Evolutionary conservation across 2,113 vertebrate genomes (phyloP).

Genomic region (Coptodon rendalli): DNA sequence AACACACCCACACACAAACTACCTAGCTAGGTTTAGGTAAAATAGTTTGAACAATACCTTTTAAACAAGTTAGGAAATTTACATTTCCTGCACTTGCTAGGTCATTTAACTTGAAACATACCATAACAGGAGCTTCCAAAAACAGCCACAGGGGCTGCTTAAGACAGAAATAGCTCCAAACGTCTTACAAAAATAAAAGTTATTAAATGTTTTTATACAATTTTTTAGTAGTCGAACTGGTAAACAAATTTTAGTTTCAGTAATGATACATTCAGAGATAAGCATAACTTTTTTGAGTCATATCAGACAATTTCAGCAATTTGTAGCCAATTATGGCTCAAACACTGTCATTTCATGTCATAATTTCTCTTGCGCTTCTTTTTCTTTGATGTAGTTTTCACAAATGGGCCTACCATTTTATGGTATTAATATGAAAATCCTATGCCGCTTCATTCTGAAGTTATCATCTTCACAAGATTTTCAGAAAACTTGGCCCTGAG

Average conservation of each 20-base stretch:
- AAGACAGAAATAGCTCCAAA: neutral
- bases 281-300: neutral
- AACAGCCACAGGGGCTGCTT: neutral
- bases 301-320: neutral
- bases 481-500: neutral
- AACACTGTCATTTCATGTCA: neutral
- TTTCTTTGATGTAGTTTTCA: neutral
- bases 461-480: neutral
- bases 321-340: neutral
- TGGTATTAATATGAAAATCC: neutral
- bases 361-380: neutral
- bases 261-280: neutral
- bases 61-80: neutral
- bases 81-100: neutral
- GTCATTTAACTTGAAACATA: neutral
- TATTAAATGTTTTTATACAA: neutral
- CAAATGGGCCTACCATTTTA: neutral
- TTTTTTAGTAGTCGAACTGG: neutral
- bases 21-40: neutral
- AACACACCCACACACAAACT: neutral
- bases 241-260: neutral
- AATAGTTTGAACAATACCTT: neutral
- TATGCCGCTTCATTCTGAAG: neutral
- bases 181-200: neutral
- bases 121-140: neutral